phyloP scores from a whole-genome alignment of 2,797 vertebrate species.

The Onychomys torridus region DNA sequence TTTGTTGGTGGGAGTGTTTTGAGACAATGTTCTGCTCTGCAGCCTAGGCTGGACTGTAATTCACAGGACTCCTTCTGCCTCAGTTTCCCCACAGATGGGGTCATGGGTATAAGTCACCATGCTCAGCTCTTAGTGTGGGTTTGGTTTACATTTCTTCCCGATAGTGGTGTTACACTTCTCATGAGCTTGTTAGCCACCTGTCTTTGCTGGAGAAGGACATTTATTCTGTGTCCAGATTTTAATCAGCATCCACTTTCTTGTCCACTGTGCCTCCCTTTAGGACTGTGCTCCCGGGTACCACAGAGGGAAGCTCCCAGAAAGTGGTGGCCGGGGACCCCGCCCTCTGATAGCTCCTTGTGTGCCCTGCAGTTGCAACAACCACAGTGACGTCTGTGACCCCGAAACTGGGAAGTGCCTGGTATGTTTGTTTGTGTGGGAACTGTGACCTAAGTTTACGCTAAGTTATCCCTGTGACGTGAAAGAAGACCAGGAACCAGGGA shows the following conservation, averaged over 20 bases:
- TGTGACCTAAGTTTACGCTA: background rate
- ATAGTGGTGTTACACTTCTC: background rate
- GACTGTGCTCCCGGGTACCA: constrained; percentile 93
- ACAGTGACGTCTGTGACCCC: constrained; percentile 91
- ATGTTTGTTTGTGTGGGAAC: constrained; percentile 56
- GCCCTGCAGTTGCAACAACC: constrained; percentile 93
- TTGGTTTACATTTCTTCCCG: background rate
- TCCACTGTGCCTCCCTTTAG: constrained; percentile 81
- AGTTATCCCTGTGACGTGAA: background rate
- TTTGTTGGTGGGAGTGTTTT: background rate
- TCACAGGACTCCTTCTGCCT: background rate
- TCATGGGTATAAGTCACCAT: background rate
- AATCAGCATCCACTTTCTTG: background rate
- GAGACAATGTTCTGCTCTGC: background rate
- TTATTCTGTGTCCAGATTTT: background rate
- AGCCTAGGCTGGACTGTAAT: background rate
- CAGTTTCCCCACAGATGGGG: background rate
- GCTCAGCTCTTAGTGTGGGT: background rate
- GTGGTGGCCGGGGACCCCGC: constrained; percentile 73
- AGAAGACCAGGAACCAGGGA: background rate
- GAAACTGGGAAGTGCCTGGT: constrained; percentile 95
- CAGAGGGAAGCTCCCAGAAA: constrained; percentile 86
- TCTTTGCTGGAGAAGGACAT: background rate
- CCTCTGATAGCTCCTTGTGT: constrained; percentile 89
- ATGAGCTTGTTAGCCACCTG: background rate